Base-by-base conservation (phyloP, 2,888 invertebrate species). In the Tineola bisselliella region DNA sequence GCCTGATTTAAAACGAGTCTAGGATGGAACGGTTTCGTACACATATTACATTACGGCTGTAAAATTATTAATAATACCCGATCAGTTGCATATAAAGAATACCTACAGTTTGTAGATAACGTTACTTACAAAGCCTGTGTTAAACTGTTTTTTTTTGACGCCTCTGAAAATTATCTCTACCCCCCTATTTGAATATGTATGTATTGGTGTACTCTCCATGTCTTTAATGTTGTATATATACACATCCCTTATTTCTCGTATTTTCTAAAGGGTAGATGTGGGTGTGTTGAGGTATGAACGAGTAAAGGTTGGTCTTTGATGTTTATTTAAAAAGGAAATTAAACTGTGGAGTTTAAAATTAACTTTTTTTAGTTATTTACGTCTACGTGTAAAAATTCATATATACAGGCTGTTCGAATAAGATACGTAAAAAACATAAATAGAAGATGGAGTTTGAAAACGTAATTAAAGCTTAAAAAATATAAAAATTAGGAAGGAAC, bases 251-350 rank as follows among this genome's bases (percentile, higher is more conserved):
- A 38, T 38, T 38, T 38, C 38, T 38, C 38, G 38, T 38, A 38
- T 38, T 10, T 25, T 6, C 25, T 38, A 38, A 38, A n/a, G 38
- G 38, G 38, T 38, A 38, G 38, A 10, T 38, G 3, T 38, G n/a
- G 38, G 38, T 38, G 38, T 38, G 10, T 38, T 38, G n/a, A 38
- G 38, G 38, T 38, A 38, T 38, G 38, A 4, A 38, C 3, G 38
- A n/a, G 38, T 10, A 48, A 48, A 48, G 48, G 48, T 8, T 48
- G 17, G n/a, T 17, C 48, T 48, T 48, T 48, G 48, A 48, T 48
- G 48, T 48, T 48, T 48, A 48, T 48, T 48, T 48, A 17, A 48
- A 48, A 48, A 48, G 48, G 48, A 48, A 48, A 48, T 48, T 48
- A 48, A 15, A 15, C 48, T 15, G 48, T 15, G 8, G 15, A 48